Conservation (phyloP, 2,113 vertebrate genomes). For the Mirounga angustirostris region DNA sequence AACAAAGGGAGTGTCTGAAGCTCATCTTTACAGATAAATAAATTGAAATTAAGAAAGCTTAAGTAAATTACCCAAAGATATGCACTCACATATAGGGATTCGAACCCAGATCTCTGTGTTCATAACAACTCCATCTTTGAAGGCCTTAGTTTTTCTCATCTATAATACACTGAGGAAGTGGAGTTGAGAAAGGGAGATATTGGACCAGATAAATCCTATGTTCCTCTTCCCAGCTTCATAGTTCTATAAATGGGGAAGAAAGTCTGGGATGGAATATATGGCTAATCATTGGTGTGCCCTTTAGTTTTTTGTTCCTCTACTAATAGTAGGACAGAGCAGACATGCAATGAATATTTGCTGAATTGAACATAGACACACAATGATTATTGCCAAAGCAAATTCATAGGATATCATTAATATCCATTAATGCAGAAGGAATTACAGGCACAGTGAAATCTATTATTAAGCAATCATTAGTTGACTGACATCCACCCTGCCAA, state of each 20-base stretch:
- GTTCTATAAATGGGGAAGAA: background rate
- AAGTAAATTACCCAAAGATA: background rate
- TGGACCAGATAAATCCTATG: background rate
- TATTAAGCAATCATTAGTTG: conserved; percentile 30
- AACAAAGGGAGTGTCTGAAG: background rate
- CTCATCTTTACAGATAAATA: background rate
- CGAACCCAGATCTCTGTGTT: background rate
- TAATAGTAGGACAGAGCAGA: background rate
- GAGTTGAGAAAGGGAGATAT: background rate
- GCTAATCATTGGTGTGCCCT: background rate
- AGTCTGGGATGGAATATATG: background rate
- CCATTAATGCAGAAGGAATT: conserved; percentile 48
- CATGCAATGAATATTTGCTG: background rate
- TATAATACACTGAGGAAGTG: background rate
- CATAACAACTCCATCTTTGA: background rate
- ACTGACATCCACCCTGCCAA: background rate
- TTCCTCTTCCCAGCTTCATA: background rate
- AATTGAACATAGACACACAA: background rate
- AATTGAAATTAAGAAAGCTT: background rate
- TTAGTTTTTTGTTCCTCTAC: background rate
- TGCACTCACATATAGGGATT: background rate
- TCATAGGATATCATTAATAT: conserved; percentile 34
- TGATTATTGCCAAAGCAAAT: conserved; percentile 44
- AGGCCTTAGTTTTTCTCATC: background rate
- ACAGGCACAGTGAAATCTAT: conserved; percentile 21